Percentiles rank a stretch among this genome's conserved stretches.
Conservation (phyloP, 2,797 vertebrate species). For the Austrolebias charrua region DNA sequence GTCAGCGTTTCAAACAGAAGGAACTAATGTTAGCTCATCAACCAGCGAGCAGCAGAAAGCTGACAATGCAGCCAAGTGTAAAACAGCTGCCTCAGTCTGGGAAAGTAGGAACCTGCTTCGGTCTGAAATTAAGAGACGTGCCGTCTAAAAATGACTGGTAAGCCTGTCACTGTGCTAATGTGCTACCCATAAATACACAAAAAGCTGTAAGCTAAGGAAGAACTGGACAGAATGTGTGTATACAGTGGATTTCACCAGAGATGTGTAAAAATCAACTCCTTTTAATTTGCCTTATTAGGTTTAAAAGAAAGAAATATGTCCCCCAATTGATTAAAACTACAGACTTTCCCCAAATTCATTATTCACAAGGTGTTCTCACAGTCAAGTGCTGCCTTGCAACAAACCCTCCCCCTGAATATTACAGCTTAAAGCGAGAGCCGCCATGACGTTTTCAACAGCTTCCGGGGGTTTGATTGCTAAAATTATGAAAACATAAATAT, state of each 20-base stretch:
- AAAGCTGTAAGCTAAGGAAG: background rate
- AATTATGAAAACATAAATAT: conserved; percentile 58
- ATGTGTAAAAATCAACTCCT: conserved; percentile 15
- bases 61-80: background rate
- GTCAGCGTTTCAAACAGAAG: background rate
- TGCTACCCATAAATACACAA: background rate
- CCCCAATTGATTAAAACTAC: conserved; percentile 15
- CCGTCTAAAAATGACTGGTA: background rate
- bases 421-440: conserved; percentile 47
- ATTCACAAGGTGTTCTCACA: conserved; percentile 52
- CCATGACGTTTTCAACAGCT: conserved; percentile 45
- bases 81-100: background rate
- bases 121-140: background rate
- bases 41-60: conserved; percentile 2
- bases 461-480: conserved; percentile 44
- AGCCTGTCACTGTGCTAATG: conserved; percentile 1
- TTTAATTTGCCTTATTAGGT: conserved; percentile 30
- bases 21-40: background rate
- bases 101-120: background rate
- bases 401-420: conserved; percentile 52
- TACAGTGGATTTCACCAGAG: conserved; percentile 17
- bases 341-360: conserved; percentile 59
- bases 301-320: conserved; percentile 19
- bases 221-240: background rate
- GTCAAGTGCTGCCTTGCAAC: conserved; percentile 47